Conservation (phyloP, 2,113 vertebrate genomes). For the Morone chrysops region DNA sequence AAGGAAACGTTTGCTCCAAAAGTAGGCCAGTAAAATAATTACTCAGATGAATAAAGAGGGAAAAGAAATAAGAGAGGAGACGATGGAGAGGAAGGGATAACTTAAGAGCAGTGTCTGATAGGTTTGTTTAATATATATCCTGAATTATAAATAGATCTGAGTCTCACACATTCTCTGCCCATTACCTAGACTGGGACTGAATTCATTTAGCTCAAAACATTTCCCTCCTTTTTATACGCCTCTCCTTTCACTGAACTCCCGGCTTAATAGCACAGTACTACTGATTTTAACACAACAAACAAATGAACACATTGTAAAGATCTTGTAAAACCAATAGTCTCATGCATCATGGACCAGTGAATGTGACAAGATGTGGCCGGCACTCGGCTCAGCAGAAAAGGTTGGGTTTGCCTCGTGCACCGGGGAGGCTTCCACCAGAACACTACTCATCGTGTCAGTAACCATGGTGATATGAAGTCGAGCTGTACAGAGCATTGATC, state of each 20-base stretch:
- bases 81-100: slow-evolving; percentile 27
- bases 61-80: slow-evolving; percentile 5
- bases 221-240: background rate
- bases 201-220: slow-evolving; percentile 38
- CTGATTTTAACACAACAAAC: slow-evolving; percentile 14
- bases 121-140: slow-evolving; percentile 68
- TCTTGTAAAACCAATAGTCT: slow-evolving; percentile 33
- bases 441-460: slow-evolving; percentile 49
- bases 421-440: slow-evolving; percentile 27
- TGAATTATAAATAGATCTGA: slow-evolving; percentile 65
- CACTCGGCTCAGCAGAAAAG: background rate
- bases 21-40: slow-evolving; percentile 79
- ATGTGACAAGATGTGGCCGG: slow-evolving; percentile 6
- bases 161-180: slow-evolving; percentile 38
- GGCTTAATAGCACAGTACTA: background rate
- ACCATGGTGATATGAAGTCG: slow-evolving; percentile 66
- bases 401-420: slow-evolving; percentile 9
- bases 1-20: slow-evolving; percentile 57
- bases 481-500: slow-evolving; percentile 65
- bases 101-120: slow-evolving; percentile 49
- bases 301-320: background rate
- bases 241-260: slow-evolving; percentile 42
- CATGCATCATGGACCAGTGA: background rate
- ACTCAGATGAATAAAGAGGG: slow-evolving; percentile 64
- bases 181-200: slow-evolving; percentile 16